A percentile compares a stretch with the other conserved stretches of the same genome.
Conservation (phyloP, 2,888 invertebrate species). For the Papilio protenor region DNA sequence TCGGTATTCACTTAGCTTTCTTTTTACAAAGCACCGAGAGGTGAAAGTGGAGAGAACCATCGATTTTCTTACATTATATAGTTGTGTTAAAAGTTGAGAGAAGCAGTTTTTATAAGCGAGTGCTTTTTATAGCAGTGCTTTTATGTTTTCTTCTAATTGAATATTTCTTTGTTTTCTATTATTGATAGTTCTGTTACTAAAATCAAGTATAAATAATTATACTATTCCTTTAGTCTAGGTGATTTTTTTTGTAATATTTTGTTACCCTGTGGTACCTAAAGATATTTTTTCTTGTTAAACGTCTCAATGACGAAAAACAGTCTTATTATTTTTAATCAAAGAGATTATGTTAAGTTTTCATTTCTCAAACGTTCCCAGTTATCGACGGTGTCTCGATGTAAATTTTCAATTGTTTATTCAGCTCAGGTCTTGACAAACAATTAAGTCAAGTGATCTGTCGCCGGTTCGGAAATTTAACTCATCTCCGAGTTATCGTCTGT, state of each 20-base stretch:
- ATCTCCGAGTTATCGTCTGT: conserved; percentile 21
- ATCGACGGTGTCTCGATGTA: conserved; percentile 9
- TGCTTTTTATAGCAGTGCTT: background rate
- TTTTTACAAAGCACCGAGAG: conserved; percentile 21
- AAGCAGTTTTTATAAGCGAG: background rate
- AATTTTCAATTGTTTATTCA: conserved; percentile 37
- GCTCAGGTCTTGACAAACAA: conserved; percentile 35
- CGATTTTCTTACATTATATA: conserved; percentile 13
- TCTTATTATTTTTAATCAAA: background rate
- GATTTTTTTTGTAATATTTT: background rate
- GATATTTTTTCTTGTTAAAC: background rate
- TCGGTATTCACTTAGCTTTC: conserved; percentile 33
- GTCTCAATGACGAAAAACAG: background rate
- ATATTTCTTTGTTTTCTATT: background rate
- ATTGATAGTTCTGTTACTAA: too few species aligned
- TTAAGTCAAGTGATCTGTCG: conserved; percentile 38
- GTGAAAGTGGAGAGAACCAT: conserved; percentile 18
- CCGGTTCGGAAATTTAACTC: conserved; percentile 38
- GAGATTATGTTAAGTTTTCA: conserved; percentile 10
- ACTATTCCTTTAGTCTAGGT: background rate
- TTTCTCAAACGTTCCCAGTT: conserved; percentile 2
- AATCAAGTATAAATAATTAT: background rate
- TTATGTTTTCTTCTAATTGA: too few species aligned
- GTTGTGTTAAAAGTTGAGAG: background rate
- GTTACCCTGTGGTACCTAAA: background rate